Conservation (phyloP, 2,888 invertebrate species). For the Caenorhabditis parvicauda region DNA sequence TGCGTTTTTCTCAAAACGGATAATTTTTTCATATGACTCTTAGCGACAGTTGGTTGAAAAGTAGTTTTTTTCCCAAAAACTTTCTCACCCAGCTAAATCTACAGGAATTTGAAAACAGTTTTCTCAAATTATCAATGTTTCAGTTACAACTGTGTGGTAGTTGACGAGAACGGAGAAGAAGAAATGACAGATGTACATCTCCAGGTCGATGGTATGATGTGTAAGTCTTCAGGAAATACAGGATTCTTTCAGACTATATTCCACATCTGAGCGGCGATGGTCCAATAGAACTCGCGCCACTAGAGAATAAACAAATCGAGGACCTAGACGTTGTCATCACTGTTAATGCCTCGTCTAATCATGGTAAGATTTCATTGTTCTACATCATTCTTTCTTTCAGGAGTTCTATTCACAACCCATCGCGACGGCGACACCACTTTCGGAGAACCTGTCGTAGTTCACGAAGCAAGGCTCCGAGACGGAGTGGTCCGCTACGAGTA, state of each 20-base stretch:
- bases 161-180: slow-evolving; percentile 17
- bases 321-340: slow-evolving; percentile 42
- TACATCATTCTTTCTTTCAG: slow-evolving; percentile 3
- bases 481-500: slow-evolving; percentile 49
- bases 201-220: slow-evolving; percentile 41
- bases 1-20: too few relatives aligned
- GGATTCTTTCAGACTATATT: slow-evolving; percentile 41
- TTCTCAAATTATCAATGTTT: neutral
- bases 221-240: neutral
- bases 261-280: slow-evolving; percentile 46
- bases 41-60: too few relatives aligned
- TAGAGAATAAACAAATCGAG: slow-evolving; percentile 40
- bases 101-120: too few relatives aligned
- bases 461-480: slow-evolving; percentile 28
- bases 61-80: too few relatives aligned
- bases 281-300: slow-evolving; percentile 44
- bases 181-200: slow-evolving; percentile 32
- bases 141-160: slow-evolving; percentile 34
- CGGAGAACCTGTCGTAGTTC: slow-evolving; percentile 17
- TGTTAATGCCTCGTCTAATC: slow-evolving; percentile 30
- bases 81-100: too few relatives aligned
- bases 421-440: slow-evolving; percentile 13
- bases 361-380: slow-evolving; percentile 28
- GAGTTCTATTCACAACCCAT: slow-evolving; percentile 12
- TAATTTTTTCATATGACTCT: too few relatives aligned